These are phyloP conservation scores for Meriones psammophilus DNA, from an alignment of 2,797 vertebrate genomes.

Conservation along the genomic window DNA sequence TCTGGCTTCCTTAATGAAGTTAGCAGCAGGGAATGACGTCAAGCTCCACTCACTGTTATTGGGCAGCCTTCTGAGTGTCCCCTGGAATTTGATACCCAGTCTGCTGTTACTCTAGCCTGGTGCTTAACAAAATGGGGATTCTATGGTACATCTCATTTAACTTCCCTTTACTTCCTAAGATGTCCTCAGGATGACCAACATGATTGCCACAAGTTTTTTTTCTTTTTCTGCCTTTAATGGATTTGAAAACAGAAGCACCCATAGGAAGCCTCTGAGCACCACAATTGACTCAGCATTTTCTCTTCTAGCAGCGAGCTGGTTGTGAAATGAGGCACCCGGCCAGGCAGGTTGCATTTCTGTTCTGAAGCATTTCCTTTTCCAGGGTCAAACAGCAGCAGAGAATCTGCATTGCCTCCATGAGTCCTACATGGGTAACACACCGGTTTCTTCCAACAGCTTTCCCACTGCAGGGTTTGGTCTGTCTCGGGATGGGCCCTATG, in stretches of 20 bases:
- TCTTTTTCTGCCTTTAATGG: background rate
- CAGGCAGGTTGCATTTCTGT: background rate
- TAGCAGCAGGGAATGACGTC: background rate
- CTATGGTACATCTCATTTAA: background rate
- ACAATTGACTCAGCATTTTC: background rate
- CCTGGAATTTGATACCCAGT: background rate
- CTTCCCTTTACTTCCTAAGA: background rate
- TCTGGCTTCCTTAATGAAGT: background rate
- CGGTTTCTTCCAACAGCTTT: background rate
- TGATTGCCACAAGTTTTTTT: background rate
- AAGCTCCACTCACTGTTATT: background rate
- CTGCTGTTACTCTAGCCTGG: background rate
- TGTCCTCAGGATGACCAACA: background rate
- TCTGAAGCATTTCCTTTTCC: background rate
- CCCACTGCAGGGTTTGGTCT: background rate
- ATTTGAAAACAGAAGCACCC: background rate
- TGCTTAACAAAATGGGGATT: background rate
- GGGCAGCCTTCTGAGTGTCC: background rate
- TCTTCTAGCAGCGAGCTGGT: background rate
- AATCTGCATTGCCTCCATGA: background rate
- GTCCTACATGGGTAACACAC: background rate
- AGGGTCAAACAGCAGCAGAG: background rate
- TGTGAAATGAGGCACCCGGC: background rate
- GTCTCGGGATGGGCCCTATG: background rate
- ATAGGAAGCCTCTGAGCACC: background rate